Percentiles rank a stretch among this genome's conserved stretches.
Conservation (phyloP, 1,140 invertebrate genomes). For the Drosophila triauraria region DNA sequence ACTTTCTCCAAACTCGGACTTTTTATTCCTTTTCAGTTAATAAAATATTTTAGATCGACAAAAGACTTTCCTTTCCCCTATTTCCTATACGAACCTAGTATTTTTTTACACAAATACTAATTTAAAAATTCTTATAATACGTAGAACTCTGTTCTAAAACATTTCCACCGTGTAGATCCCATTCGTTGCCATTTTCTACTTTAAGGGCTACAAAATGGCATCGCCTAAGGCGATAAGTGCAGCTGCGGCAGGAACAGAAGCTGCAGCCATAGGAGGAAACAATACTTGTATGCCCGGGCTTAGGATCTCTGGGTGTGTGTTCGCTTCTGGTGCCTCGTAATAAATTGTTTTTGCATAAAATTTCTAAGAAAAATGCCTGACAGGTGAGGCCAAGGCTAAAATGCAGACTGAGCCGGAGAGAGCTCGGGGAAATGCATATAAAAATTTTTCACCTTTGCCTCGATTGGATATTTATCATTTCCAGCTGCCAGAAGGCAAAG, state of each 20-base stretch:
- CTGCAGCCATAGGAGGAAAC: slow-evolving; percentile 53
- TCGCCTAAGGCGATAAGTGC: slow-evolving; percentile 67
- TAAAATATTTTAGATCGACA: too few species aligned
- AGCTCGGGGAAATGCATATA: slow-evolving; percentile 67
- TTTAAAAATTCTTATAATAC: too few species aligned
- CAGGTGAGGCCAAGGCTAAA: slow-evolving; percentile 20
- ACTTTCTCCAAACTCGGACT: too few species aligned
- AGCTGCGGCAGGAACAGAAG: slow-evolving; percentile 51
- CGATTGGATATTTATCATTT: slow-evolving; percentile 78
- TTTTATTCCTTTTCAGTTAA: not conserved
- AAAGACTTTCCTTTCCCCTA: not conserved
- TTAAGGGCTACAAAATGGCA: slow-evolving; percentile 50
- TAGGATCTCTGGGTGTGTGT: slow-evolving; percentile 33
- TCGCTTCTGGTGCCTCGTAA: slow-evolving; percentile 44
- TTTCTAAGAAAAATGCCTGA: slow-evolving; percentile 61
- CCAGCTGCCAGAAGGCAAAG: slow-evolving; percentile 53
- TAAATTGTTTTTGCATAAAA: slow-evolving; percentile 79
- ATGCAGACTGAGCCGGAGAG: not conserved
- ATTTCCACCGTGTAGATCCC: not conserved
- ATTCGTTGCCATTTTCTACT: slow-evolving; percentile 2
- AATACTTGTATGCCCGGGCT: slow-evolving; percentile 61
- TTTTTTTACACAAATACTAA: too few species aligned
- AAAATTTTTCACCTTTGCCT: slow-evolving; percentile 74
- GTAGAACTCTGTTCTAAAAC: too few species aligned
- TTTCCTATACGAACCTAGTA: not conserved